Conservation (phyloP, 2,888 invertebrate genomes). For the Zaprionus lineosus region DNA sequence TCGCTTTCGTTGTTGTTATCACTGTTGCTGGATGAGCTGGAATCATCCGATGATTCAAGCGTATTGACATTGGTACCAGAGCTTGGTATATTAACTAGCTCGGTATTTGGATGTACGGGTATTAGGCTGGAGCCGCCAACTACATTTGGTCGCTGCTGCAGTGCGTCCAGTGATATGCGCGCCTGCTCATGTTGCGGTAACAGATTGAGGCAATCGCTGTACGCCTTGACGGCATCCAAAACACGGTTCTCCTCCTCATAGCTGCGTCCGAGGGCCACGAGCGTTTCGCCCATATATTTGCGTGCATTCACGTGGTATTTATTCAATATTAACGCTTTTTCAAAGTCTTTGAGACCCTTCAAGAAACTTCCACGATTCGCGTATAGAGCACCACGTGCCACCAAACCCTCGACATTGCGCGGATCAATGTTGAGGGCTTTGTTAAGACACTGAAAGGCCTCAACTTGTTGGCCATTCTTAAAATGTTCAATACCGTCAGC, state of each 20-base stretch:
- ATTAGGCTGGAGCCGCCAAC: slow-evolving; percentile 1
- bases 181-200: slow-evolving; percentile 95
- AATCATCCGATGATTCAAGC: slow-evolving; percentile 55
- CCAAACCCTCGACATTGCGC: slow-evolving; percentile 94
- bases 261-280: slow-evolving; percentile 93
- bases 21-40: slow-evolving; percentile 53
- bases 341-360: slow-evolving; percentile 97
- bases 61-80: neutral
- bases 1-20: slow-evolving; percentile 42
- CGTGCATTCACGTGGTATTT: slow-evolving; percentile 95
- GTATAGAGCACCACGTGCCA: slow-evolving; percentile 94
- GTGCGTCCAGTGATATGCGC: slow-evolving; percentile 90
- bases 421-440: slow-evolving; percentile 96
- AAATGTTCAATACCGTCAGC: slow-evolving; percentile 98
- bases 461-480: slow-evolving; percentile 95
- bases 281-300: slow-evolving; percentile 96
- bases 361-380: slow-evolving; percentile 97
- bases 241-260: slow-evolving; percentile 94
- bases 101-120: slow-evolving; percentile 6
- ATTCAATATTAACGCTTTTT: slow-evolving; percentile 93
- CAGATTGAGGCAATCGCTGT: slow-evolving; percentile 91
- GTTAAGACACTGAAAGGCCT: slow-evolving; percentile 97
- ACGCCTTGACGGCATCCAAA: slow-evolving; percentile 92
- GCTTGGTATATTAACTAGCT: slow-evolving; percentile 25
- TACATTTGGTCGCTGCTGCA: slow-evolving; percentile 84